These are phyloP conservation scores for Ryuthela nishihirai DNA, from an alignment of 2,888 invertebrate genomes.

Conservation along the genomic window DNA sequence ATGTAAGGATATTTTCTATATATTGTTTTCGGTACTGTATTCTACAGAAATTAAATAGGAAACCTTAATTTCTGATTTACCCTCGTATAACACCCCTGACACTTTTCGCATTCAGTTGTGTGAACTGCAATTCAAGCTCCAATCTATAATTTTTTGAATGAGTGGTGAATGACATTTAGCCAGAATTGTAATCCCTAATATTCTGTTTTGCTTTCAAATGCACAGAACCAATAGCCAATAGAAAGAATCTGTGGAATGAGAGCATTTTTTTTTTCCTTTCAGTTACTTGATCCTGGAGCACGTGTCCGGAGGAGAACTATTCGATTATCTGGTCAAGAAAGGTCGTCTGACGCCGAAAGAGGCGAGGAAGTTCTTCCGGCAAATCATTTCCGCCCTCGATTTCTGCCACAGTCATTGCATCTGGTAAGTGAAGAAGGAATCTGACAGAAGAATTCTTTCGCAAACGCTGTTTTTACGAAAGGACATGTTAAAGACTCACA, in stretches of 20 bases:
- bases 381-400: slow-evolving; percentile 98
- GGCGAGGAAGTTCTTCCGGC: slow-evolving; percentile 92
- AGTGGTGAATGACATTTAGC: too few species aligned
- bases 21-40: too few species aligned
- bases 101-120: too few species aligned
- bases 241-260: neutral
- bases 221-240: neutral
- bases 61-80: too few species aligned
- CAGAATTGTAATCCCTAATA: too few species aligned
- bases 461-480: too few species aligned
- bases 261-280: slow-evolving; percentile 13
- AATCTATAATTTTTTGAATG: too few species aligned
- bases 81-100: too few species aligned
- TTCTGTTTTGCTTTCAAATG: neutral
- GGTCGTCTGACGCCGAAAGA: slow-evolving; percentile 96
- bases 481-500: too few species aligned
- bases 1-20: too few species aligned
- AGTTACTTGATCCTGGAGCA: slow-evolving; percentile 97
- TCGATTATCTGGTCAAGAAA: slow-evolving; percentile 98
- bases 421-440: slow-evolving; percentile 90
- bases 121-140: too few species aligned
- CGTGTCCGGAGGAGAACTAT: slow-evolving; percentile 97
- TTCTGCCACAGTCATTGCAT: slow-evolving; percentile 99
- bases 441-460: neutral
- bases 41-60: too few species aligned